A percentile compares a stretch with the other conserved stretches of the same genome.
These are phyloP conservation scores for Thalassarche chlororhynchos DNA, from an alignment of 2,113 vertebrate genomes.

Conservation along the genomic window DNA sequence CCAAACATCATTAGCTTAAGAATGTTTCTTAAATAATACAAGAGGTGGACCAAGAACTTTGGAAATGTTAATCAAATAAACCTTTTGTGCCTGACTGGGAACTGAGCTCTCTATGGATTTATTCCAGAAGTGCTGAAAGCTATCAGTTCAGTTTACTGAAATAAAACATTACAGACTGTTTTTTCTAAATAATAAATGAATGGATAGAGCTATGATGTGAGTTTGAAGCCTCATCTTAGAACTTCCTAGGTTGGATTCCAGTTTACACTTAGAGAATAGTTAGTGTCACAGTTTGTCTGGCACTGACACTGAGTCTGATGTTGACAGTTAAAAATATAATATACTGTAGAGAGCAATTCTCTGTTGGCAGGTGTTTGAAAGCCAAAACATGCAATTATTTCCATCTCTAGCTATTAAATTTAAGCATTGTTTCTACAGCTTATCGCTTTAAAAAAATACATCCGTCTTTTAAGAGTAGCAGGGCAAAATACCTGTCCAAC, in stretches of 20 bases:
- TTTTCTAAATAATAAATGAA: not conserved
- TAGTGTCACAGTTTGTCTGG: slow-evolving; percentile 7
- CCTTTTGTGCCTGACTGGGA: not conserved
- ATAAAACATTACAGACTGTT: not conserved
- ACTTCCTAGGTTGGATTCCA: not conserved
- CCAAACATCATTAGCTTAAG: not conserved
- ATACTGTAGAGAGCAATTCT: not conserved
- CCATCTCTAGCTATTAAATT: not conserved
- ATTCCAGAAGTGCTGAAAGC: not conserved
- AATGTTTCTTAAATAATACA: not conserved
- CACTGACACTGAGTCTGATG: not conserved
- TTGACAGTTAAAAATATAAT: not conserved
- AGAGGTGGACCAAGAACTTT: not conserved
- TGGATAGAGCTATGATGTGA: not conserved
- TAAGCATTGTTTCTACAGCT: not conserved
- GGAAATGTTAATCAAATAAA: not conserved
- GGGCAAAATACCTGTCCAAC: not conserved
- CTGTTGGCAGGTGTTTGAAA: not conserved
- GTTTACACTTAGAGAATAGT: not conserved
- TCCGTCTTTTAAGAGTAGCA: not conserved
- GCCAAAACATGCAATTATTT: not conserved
- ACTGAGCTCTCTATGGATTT: not conserved
- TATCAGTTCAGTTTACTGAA: not conserved
- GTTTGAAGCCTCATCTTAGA: not conserved
- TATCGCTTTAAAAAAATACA: not conserved